Evolutionary conservation across 92 coral and sea anemone species (phyloP).

Genomic region (Plumapathes pennacea): DNA sequence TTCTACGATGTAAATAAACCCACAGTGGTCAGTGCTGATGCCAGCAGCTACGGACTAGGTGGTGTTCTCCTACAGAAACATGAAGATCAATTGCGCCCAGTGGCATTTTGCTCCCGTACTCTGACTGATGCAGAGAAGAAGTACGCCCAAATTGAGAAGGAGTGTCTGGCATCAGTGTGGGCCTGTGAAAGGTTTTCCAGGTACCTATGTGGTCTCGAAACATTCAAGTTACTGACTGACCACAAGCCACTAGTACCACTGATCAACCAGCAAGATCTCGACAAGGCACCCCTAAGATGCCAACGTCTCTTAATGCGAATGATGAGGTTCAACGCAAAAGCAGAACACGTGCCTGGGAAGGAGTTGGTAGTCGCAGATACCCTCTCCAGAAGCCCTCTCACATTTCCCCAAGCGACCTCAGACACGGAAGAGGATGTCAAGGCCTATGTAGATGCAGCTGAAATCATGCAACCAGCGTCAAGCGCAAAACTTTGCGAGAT

Average conservation of each 20-base stretch:
- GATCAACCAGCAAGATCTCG: conserved; percentile 35
- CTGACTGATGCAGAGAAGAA: conserved; percentile 17
- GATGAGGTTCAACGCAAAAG: conserved; percentile 46
- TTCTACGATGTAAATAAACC: conserved; percentile 6
- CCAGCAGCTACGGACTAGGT: conserved; percentile 40
- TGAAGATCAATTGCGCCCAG: conserved; percentile 9
- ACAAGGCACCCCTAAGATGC: conserved; percentile 42
- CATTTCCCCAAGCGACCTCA: not conserved
- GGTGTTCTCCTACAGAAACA: conserved; percentile 39
- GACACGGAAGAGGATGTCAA: conserved; percentile 21
- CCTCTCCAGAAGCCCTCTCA: conserved; percentile 36
- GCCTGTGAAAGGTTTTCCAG: conserved; percentile 55
- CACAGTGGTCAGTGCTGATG: conserved; percentile 33
- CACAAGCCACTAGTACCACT: conserved; percentile 63
- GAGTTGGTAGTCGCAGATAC: conserved; percentile 54
- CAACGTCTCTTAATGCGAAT: conserved; percentile 64
- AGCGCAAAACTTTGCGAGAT: conserved; percentile 17
- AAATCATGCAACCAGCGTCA: conserved; percentile 22
- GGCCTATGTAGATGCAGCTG: conserved; percentile 15
- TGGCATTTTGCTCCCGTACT: conserved; percentile 26
- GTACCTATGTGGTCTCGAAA: conserved; percentile 46
- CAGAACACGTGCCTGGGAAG: conserved; percentile 52
- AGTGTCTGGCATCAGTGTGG: conserved; percentile 60
- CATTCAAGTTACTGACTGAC: conserved; percentile 47
- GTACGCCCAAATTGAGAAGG: conserved; percentile 42